phyloP scores from a whole-genome alignment of 2,113 vertebrate genomes.

The Odontesthes bonariensis region DNA sequence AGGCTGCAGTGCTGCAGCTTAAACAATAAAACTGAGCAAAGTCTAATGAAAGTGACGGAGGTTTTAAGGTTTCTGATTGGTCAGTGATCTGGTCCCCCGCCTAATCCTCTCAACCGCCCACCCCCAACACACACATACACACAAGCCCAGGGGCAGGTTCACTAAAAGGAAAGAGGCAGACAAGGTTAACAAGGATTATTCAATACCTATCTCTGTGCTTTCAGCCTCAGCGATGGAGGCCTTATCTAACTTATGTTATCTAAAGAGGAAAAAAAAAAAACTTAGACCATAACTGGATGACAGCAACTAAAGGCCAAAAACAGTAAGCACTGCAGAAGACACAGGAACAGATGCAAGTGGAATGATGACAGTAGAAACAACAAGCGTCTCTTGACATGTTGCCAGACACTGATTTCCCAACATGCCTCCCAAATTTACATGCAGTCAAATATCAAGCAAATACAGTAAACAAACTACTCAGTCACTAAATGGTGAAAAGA shows the following conservation, averaged over 20 bases:
- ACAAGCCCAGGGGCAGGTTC: conserved; percentile 53
- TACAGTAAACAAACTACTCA: neutral
- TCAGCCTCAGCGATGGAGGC: conserved; percentile 1
- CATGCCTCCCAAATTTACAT: conserved; percentile 1
- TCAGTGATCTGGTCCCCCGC: conserved; percentile 37
- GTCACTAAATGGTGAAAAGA: neutral
- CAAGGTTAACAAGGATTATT: conserved; percentile 68
- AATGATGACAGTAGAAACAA: neutral
- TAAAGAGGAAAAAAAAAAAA: neutral
- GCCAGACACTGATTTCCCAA: neutral
- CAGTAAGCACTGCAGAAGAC: neutral
- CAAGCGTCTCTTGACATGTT: neutral
- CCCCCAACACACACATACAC: conserved; percentile 31
- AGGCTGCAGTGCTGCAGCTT: neutral
- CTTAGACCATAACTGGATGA: neutral
- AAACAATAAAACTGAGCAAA: conserved; percentile 42
- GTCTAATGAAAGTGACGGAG: conserved; percentile 61
- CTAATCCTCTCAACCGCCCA: conserved; percentile 5
- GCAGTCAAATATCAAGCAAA: conserved; percentile 17
- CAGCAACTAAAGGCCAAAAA: conserved; percentile 16
- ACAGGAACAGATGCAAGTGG: neutral
- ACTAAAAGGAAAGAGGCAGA: conserved; percentile 43
- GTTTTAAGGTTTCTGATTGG: conserved; percentile 54
- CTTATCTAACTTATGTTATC: conserved; percentile 36
- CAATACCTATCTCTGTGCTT: conserved; percentile 47